These are phyloP conservation scores for Campopleginae sp. DNA, from an alignment of 2,888 invertebrate species.

Conservation along the genomic window DNA sequence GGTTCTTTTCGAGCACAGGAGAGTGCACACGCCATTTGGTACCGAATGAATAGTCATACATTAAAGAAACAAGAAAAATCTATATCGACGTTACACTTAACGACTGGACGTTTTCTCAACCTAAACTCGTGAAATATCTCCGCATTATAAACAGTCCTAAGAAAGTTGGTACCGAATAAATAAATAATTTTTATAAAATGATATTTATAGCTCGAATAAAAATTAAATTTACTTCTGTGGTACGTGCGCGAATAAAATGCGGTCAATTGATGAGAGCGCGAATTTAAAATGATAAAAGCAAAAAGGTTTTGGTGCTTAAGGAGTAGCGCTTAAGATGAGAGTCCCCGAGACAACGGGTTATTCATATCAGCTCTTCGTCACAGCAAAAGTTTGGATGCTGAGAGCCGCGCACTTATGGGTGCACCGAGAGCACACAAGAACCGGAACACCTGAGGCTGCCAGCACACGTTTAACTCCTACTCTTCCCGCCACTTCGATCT, in stretches of 20 bases:
- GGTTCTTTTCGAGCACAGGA: slow-evolving; percentile 25
- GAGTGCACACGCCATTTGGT: slow-evolving; percentile 20
- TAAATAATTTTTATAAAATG: slow-evolving; percentile 2
- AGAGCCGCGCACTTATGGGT: slow-evolving; percentile 15
- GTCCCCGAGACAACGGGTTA: slow-evolving; percentile 56
- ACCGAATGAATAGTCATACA: slow-evolving; percentile 31
- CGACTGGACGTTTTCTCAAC: slow-evolving; percentile 26
- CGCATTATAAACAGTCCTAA: slow-evolving; percentile 54
- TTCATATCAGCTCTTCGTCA: slow-evolving; percentile 39
- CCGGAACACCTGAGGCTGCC: slow-evolving; percentile 77
- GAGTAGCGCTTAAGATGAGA: slow-evolving; percentile 5
- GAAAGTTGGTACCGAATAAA: slow-evolving; percentile 19
- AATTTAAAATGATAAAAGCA: slow-evolving; percentile 2
- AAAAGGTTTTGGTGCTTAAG: slow-evolving; percentile 41
- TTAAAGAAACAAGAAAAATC: slow-evolving; percentile 2
- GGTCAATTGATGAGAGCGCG: not conserved
- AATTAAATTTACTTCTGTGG: not conserved
- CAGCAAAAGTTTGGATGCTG: slow-evolving; percentile 42
- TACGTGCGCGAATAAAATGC: not conserved
- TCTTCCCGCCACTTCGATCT: slow-evolving; percentile 64
- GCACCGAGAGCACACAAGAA: slow-evolving; percentile 71
- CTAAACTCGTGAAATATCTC: slow-evolving; percentile 55
- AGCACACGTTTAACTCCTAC: slow-evolving; percentile 70
- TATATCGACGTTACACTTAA: slow-evolving; percentile 32
- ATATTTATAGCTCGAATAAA: slow-evolving; percentile 1